phyloP scores from a whole-genome alignment of 2,888 invertebrate species.

The Parapristionchus giblindavisi region DNA sequence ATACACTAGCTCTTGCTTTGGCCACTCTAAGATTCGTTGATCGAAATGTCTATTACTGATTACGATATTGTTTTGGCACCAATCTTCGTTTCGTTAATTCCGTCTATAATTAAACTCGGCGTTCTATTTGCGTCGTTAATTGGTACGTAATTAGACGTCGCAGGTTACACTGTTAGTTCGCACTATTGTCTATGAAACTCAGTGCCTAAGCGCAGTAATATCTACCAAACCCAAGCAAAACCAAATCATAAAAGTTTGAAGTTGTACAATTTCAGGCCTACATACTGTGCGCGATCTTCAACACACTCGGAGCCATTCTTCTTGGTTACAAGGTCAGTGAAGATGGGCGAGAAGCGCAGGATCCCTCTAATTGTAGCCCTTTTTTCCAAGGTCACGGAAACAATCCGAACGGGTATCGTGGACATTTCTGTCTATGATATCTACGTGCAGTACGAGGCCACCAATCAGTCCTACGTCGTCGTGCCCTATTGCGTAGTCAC shows the following conservation, averaged over 20 bases:
- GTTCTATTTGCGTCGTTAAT: no score
- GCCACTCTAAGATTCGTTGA: no score
- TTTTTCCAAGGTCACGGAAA: slow-evolving; percentile 86
- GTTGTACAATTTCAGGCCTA: slow-evolving; percentile 87
- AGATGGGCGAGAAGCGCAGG: neutral
- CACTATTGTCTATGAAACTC: no score
- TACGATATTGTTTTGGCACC: no score
- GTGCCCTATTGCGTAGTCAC: slow-evolving; percentile 40
- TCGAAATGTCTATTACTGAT: no score
- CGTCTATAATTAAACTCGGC: no score
- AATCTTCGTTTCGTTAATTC: no score
- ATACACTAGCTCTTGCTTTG: neutral
- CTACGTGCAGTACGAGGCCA: slow-evolving; percentile 52
- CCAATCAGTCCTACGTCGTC: slow-evolving; percentile 46
- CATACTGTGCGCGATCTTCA: slow-evolving; percentile 91
- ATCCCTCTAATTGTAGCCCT: slow-evolving; percentile 6
- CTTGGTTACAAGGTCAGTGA: slow-evolving; percentile 75
- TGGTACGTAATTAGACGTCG: no score
- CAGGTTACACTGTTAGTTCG: no score
- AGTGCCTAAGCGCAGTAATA: no score
- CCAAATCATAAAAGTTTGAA: no score
- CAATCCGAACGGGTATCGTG: slow-evolving; percentile 95
- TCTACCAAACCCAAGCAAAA: no score
- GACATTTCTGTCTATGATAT: slow-evolving; percentile 85
- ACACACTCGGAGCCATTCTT: slow-evolving; percentile 91